These are phyloP conservation scores for Synergus umbraculus DNA, from an alignment of 2,888 invertebrate species.

Conservation along the genomic window DNA sequence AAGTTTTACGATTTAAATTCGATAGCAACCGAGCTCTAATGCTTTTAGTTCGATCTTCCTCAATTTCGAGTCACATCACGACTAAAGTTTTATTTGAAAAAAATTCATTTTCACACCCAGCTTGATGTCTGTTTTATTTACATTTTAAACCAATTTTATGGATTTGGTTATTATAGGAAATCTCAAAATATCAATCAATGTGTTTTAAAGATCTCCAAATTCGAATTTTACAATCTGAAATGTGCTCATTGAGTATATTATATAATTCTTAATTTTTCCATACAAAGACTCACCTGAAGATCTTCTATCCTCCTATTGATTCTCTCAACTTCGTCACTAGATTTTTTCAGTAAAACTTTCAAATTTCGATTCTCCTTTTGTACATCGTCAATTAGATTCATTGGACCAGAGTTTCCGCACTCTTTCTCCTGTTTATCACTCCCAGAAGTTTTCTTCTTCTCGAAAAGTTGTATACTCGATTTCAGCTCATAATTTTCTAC, in stretches of 20 bases:
- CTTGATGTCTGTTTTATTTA: neutral
- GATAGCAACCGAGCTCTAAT: neutral
- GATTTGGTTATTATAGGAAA: neutral
- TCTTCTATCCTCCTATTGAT: constrained; percentile 6
- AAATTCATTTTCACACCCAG: neutral
- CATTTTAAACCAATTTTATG: neutral
- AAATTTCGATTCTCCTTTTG: constrained; percentile 22
- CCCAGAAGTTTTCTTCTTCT: constrained; percentile 8
- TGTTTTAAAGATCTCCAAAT: neutral
- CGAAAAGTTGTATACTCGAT: constrained; percentile 33
- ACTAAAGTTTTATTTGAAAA: too few species aligned
- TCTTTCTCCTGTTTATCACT: constrained; percentile 33
- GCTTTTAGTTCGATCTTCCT: constrained; percentile 1
- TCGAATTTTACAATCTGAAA: neutral
- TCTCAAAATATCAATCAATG: too few species aligned
- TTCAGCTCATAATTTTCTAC: constrained; percentile 16
- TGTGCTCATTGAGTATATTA: neutral
- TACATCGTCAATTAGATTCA: constrained; percentile 6
- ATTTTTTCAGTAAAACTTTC: constrained; percentile 10
- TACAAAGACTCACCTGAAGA: constrained; percentile 5
- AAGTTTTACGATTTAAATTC: neutral
- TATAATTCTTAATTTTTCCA: neutral
- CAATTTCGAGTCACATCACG: neutral
- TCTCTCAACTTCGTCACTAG: constrained; percentile 3
- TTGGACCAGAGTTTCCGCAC: constrained; percentile 5